Percentiles rank a stretch among this genome's conserved stretches.
Conservation (phyloP, 2,888 invertebrate species). For the Caenorhabditis sinica region DNA sequence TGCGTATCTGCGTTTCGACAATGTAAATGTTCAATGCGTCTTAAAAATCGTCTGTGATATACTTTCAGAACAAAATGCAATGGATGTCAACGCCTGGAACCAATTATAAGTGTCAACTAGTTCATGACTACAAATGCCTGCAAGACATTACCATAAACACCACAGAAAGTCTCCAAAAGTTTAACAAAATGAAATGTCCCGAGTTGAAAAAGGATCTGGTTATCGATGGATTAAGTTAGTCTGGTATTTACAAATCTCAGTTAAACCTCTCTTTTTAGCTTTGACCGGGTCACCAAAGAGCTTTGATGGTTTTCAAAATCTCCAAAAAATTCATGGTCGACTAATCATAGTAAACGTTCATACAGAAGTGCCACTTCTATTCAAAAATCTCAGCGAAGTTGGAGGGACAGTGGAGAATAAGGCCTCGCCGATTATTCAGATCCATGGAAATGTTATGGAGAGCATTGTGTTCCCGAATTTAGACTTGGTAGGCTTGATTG, state of each 20-base stretch:
- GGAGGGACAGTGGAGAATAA: not conserved
- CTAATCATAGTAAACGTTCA: not conserved
- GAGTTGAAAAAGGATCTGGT: slow-evolving; percentile 1
- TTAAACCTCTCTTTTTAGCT: no score
- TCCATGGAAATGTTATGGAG: not conserved
- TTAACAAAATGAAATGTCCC: not conserved
- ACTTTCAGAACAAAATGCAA: no score
- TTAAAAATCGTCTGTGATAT: no score
- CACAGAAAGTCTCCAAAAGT: not conserved
- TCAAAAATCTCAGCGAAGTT: not conserved
- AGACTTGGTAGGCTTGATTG: not conserved
- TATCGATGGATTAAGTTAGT: slow-evolving; percentile 12
- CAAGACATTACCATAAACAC: slow-evolving; percentile 4
- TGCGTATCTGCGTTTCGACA: no score
- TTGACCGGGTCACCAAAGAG: not conserved
- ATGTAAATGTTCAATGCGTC: no score
- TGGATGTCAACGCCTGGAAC: no score
- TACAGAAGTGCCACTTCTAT: not conserved
- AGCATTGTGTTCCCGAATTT: not conserved
- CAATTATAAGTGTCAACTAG: not conserved
- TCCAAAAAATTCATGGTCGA: slow-evolving; percentile 1
- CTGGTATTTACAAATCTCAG: not conserved
- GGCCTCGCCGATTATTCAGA: not conserved
- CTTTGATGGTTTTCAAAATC: not conserved
- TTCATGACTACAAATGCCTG: slow-evolving; percentile 17